Base-by-base conservation (phyloP, 1,140 invertebrate genomes). In the Mya arenaria region DNA sequence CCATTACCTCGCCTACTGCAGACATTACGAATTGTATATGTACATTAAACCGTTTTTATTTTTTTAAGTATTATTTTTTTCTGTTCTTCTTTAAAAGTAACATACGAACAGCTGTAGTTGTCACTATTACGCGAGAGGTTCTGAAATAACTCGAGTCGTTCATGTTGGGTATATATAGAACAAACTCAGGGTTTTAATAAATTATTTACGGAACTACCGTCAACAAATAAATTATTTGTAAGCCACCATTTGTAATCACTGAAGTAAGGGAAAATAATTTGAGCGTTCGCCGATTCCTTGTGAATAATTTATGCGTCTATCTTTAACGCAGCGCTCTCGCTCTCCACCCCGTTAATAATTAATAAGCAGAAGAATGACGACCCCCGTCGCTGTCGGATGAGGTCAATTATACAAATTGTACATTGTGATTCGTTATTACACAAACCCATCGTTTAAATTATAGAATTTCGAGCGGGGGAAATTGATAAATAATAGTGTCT, bases 191-290 rank as follows among this genome's bases (percentile, higher is more conserved):
- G 62, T 68, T 71, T 68, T 56, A 62, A 69, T 80, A 80, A 80
- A 80, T 80, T 80, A 80, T 80, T 80, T 55, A 80, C 77, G 65
- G 48, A 30, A 37, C 28, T 39, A 62, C 77, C 65, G 69, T 74
- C 79, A 74, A 74, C 71, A 73, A 82, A 82, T 82, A 73, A 82
- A 82, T 82, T 73, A 82, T 82, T 82, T 82, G 55, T 82, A 65
- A 74, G 71, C 37, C 58, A 72, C 69, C 58, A 82, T 82, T 82
- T 66, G 69, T 82, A 73, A 82, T 82, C 34, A 82, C 71, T 69
- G 63, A 60, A 82, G 72, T 82, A 82, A 82, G 62, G 71, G 68
- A 82, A 82, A 82, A 82, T 82, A 73, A 82, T 82, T 82, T 82
- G 68, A 66, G 69, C 69, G 66, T 71, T 82, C 41, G 69, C 79